Percentiles rank a stretch among this genome's conserved stretches.
Conservation (phyloP, 2,797 vertebrate species). For the Lepilemur septentrionalis region DNA sequence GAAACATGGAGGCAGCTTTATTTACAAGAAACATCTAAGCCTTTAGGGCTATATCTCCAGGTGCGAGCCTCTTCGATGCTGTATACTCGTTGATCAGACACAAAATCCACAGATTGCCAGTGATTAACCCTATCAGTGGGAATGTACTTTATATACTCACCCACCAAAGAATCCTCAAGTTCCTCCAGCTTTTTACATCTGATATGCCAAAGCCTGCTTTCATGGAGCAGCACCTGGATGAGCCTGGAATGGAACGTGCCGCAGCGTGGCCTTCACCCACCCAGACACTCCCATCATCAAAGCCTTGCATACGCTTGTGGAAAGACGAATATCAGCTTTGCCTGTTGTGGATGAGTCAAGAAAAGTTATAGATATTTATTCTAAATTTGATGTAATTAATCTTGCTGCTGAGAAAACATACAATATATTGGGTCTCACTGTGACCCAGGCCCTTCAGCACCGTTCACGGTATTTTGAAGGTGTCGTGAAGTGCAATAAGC, state of each 20-base stretch:
- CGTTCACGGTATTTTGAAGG: constrained; percentile 97
- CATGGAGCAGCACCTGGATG: constrained; percentile 97
- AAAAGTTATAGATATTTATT: constrained; percentile 99
- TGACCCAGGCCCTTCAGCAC: constrained; percentile 95
- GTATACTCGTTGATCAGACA: constrained; percentile 98
- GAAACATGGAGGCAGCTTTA: constrained; percentile 98
- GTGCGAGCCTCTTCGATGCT: constrained; percentile 97
- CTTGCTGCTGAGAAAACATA: constrained; percentile 99
- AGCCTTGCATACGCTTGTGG: constrained; percentile 97
- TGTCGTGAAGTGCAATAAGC: constrained; percentile 94
- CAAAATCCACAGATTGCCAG: constrained; percentile 97
- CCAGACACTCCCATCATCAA: constrained; percentile 98
- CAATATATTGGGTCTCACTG: constrained; percentile 96
- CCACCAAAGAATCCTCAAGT: constrained; percentile 99
- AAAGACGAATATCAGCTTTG: constrained; percentile 95
- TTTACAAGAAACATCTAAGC: constrained; percentile 94
- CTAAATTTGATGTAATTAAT: constrained; percentile 99
- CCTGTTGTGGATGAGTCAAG: constrained; percentile 96
- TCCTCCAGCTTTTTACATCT: constrained; percentile 97
- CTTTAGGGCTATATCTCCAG: constrained; percentile 96
- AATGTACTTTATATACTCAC: constrained; percentile 99
- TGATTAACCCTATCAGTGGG: constrained; percentile 96
- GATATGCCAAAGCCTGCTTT: constrained; percentile 99
- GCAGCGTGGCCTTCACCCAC: constrained; percentile 96
- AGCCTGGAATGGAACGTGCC: constrained; percentile 95